Percentiles rank a stretch among this genome's conserved stretches.
phyloP scores from a whole-genome alignment of 2,797 vertebrate species.

The Macropodus opercularis region DNA sequence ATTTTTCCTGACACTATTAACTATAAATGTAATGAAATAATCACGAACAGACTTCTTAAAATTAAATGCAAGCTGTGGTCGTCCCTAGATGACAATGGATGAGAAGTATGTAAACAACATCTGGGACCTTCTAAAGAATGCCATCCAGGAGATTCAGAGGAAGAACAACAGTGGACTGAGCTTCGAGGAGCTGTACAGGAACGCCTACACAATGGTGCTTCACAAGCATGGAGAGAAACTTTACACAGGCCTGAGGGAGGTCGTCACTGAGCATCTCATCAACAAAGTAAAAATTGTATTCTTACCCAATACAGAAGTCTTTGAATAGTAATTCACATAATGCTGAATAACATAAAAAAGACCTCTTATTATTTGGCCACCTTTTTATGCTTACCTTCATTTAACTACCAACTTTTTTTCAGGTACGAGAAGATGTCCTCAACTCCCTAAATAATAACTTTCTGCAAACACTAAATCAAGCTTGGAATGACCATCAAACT shows the following conservation, averaged over 20 bases:
- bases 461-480: constrained; percentile 94
- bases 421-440: constrained; percentile 95
- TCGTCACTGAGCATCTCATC: constrained; percentile 98
- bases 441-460: constrained; percentile 97
- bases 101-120: constrained; percentile 99
- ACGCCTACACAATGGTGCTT: constrained; percentile 98
- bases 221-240: constrained; percentile 99
- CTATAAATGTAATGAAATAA: not conserved
- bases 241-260: constrained; percentile 97
- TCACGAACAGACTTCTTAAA: not conserved
- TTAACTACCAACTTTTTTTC: constrained; percentile 12
- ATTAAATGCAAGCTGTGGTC: not conserved
- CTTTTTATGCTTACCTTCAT: constrained; percentile 3
- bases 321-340: not conserved
- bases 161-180: constrained; percentile 99
- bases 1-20: not conserved
- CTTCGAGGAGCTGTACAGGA: constrained; percentile 99
- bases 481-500: constrained; percentile 97
- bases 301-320: not conserved
- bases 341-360: not conserved
- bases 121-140: constrained; percentile 98
- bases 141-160: constrained; percentile 98
- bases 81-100: constrained; percentile 95
- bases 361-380: not conserved
- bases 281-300: constrained; percentile 89